phyloP scores from a whole-genome alignment of 2,797 vertebrate species.

The Tokudaia tokunoshimensis region DNA sequence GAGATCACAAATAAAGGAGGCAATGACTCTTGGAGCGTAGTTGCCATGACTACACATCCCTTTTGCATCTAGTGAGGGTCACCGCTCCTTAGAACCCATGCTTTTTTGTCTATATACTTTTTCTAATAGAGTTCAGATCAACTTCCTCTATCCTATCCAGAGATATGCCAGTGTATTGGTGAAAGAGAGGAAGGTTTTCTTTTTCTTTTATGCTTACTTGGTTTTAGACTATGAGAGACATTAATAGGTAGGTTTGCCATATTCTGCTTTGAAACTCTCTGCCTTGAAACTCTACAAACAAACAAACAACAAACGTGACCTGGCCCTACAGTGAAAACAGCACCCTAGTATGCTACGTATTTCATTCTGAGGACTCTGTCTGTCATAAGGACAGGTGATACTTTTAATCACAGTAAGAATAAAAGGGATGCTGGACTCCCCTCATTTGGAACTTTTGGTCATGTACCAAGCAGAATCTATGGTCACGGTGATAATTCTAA shows the following conservation, averaged over 20 bases:
- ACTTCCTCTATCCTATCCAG: background rate
- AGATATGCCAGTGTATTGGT: background rate
- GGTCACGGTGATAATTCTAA: background rate
- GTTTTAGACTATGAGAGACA: background rate
- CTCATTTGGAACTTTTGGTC: constrained; percentile 26
- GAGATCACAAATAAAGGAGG: constrained; percentile 45
- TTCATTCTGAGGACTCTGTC: background rate
- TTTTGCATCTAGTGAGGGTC: background rate
- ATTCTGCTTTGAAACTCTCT: background rate
- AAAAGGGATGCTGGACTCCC: background rate
- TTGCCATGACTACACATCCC: background rate
- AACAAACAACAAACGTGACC: background rate
- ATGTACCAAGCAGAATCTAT: background rate
- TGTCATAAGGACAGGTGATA: background rate
- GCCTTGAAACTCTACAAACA: background rate
- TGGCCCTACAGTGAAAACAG: no score
- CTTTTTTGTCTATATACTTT: background rate
- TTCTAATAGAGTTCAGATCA: background rate
- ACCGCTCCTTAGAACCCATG: background rate
- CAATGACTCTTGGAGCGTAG: background rate
- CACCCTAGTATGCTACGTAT: background rate
- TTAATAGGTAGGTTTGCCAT: constrained; percentile 13
- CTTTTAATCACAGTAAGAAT: background rate
- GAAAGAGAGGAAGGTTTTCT: background rate
- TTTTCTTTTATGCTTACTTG: background rate